phyloP scores from a whole-genome alignment of 2,888 invertebrate species.

The Drosophila trichaetosa region DNA sequence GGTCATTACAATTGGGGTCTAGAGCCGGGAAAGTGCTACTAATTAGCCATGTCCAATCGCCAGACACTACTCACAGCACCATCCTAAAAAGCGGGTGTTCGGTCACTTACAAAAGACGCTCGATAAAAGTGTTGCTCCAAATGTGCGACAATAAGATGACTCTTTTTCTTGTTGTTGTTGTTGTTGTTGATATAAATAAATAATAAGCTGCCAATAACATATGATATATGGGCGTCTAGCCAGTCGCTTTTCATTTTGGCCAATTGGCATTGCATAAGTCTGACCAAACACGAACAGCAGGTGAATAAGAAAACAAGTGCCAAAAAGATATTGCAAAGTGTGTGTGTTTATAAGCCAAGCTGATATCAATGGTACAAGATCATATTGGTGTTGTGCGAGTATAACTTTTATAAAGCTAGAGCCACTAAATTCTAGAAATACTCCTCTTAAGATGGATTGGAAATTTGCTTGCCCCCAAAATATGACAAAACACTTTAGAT shows the following conservation, averaged over 20 bases:
- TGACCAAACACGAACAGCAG: constrained; percentile 29
- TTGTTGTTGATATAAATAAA: constrained; percentile 37
- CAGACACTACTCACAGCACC: constrained; percentile 6
- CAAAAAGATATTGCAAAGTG: not conserved
- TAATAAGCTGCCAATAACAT: constrained; percentile 42
- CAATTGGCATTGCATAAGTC: constrained; percentile 48
- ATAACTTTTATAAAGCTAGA: not conserved
- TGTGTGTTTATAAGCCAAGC: not conserved
- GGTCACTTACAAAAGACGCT: constrained; percentile 39
- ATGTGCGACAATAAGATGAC: constrained; percentile 55
- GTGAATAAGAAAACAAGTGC: constrained; percentile 1
- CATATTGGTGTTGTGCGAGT: not conserved
- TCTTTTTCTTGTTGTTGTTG: constrained; percentile 16
- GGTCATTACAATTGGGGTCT: constrained; percentile 54
- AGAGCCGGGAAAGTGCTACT: constrained; percentile 55
- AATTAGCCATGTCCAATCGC: constrained; percentile 56
- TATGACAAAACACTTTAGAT: not conserved
- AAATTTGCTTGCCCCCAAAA: not conserved
- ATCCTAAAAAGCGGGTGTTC: not conserved
- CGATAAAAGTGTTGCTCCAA: constrained; percentile 45
- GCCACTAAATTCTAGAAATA: not conserved
- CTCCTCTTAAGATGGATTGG: not conserved
- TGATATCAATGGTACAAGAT: not conserved
- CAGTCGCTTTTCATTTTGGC: constrained; percentile 26
- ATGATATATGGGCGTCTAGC: constrained; percentile 26